A percentile compares a stretch with the other conserved stretches of the same genome.
phyloP scores from a whole-genome alignment of 2,888 invertebrate species.

The Ichneumoninae sp. region DNA sequence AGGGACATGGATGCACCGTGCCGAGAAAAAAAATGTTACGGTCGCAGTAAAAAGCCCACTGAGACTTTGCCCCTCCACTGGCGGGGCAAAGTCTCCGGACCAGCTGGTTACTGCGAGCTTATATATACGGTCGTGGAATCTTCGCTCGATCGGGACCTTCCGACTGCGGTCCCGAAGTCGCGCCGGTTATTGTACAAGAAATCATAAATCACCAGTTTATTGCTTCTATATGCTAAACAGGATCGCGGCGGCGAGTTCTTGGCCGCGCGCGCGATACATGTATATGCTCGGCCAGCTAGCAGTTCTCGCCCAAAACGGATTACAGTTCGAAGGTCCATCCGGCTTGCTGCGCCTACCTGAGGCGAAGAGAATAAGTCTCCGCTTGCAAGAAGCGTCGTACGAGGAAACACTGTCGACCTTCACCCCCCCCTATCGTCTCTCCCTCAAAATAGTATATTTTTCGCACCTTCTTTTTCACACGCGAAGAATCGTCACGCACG shows the following conservation, averaged over 20 bases:
- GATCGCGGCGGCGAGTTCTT: conserved; percentile 38
- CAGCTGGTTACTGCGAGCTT: conserved; percentile 5
- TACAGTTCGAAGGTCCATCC: conserved; percentile 45
- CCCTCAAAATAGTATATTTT: conserved; percentile 10
- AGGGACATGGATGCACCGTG: not conserved
- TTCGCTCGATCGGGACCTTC: conserved; percentile 65
- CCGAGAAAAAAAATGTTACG: conserved; percentile 29
- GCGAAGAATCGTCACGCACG: conserved; percentile 34
- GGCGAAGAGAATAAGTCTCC: conserved; percentile 3
- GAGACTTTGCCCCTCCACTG: no score
- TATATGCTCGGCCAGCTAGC: conserved; percentile 33
- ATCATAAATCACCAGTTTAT: conserved; percentile 78
- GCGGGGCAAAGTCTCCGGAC: not conserved
- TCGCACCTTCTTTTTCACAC: conserved; percentile 17
- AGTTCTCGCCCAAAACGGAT: conserved; percentile 49
- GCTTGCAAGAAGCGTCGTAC: conserved; percentile 2
- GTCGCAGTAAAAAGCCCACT: conserved; percentile 16
- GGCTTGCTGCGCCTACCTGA: conserved; percentile 8
- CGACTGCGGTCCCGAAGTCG: conserved; percentile 54
- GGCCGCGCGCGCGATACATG: conserved; percentile 30
- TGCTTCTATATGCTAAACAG: conserved; percentile 78
- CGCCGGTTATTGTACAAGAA: conserved; percentile 65
- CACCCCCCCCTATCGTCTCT: not conserved
- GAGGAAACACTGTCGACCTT: not conserved
- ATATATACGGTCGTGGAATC: conserved; percentile 40